Percentiles rank a stretch among this genome's conserved stretches.
phyloP scores from a whole-genome alignment of 2,888 invertebrate genomes.

The Microplitis manilae region DNA sequence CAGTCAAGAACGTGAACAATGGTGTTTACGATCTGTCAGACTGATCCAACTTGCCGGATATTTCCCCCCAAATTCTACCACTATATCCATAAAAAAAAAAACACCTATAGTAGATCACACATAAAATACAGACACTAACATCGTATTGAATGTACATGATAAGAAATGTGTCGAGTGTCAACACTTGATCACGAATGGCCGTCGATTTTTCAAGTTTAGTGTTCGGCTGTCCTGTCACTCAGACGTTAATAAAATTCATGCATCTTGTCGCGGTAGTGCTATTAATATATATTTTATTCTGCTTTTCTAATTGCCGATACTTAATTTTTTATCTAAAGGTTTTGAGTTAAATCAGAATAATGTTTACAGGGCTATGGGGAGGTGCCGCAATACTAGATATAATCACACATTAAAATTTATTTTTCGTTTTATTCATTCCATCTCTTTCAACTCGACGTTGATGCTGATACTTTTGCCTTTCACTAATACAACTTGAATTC shows the following conservation, averaged over 20 bases:
- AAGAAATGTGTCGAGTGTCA: neutral
- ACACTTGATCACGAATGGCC: conserved; percentile 25
- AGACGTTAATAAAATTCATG: conserved; percentile 56
- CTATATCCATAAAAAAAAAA: neutral
- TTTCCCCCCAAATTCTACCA: conserved; percentile 24
- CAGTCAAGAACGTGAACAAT: conserved; percentile 45
- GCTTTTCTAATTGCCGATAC: conserved; percentile 11
- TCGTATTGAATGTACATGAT: neutral
- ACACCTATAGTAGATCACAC: neutral
- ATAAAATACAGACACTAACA: conserved; percentile 2
- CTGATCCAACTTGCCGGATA: conserved; percentile 25
- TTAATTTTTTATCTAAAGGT: neutral
- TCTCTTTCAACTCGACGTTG: conserved; percentile 3
- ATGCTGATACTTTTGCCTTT: conserved; percentile 10
- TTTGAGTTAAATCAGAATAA: neutral
- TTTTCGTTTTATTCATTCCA: neutral
- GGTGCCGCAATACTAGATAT: conserved; percentile 8
- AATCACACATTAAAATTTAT: neutral
- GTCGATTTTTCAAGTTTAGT: conserved; percentile 44
- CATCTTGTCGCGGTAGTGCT: conserved; percentile 12
- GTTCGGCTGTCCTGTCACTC: conserved; percentile 55
- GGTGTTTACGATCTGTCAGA: conserved; percentile 63
- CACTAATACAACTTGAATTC: conserved; percentile 15
- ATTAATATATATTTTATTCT: neutral
- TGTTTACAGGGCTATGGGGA: conserved; percentile 24